A percentile compares a stretch with the other conserved stretches of the same genome.
These are phyloP conservation scores for Euthynnus affinis DNA, from an alignment of 2,797 vertebrate genomes.

Conservation along the genomic window DNA sequence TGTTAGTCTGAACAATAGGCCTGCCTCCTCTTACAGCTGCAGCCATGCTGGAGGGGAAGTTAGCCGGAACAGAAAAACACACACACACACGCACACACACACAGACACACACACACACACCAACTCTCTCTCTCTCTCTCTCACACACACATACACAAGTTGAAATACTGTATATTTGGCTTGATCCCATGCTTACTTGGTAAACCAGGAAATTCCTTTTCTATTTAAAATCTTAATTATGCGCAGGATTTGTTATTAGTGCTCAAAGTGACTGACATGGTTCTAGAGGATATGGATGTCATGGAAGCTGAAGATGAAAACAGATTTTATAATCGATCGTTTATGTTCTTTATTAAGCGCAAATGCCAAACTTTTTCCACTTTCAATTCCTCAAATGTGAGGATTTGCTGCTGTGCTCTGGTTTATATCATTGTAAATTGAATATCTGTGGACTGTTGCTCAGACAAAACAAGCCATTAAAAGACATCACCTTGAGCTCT, in stretches of 20 bases:
- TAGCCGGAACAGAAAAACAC: slow-evolving; percentile 68
- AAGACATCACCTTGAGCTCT: not conserved
- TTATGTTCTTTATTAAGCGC: not conserved
- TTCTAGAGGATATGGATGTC: not conserved
- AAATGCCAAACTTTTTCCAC: not conserved
- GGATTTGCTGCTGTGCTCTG: too few relatives aligned
- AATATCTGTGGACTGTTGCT: not conserved
- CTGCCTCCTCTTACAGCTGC: slow-evolving; percentile 77
- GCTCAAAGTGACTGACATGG: not conserved
- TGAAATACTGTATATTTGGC: slow-evolving; percentile 60
- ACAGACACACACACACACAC: slow-evolving; percentile 5
- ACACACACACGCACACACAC: slow-evolving; percentile 33
- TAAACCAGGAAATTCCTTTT: slow-evolving; percentile 21
- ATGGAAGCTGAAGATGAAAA: not conserved
- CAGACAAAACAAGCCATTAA: not conserved
- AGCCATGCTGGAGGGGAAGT: slow-evolving; percentile 75
- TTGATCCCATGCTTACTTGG: slow-evolving; percentile 32
- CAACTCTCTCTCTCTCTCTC: too few relatives aligned
- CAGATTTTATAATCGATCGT: too few relatives aligned
- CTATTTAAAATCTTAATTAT: slow-evolving; percentile 36
- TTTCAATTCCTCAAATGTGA: not conserved
- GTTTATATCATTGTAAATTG: not conserved
- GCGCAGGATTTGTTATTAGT: not conserved
- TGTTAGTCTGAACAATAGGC: slow-evolving; percentile 80
- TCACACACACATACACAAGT: slow-evolving; percentile 8